phyloP scores from a whole-genome alignment of 92 coral and sea anemone species.

The Actinostola sp. region DNA sequence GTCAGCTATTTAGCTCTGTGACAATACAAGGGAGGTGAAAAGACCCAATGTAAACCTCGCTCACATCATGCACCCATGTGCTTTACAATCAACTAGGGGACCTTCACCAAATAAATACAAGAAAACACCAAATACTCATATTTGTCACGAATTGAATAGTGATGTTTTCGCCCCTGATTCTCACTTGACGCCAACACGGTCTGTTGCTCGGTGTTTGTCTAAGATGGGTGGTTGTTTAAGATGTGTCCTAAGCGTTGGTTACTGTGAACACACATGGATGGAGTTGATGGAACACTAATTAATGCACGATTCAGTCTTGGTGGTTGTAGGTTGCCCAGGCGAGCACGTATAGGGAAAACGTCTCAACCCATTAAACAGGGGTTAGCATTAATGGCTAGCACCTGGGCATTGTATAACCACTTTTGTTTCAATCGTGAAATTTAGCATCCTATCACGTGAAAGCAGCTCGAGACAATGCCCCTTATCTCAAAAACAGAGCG shows the following conservation, averaged over 20 bases:
- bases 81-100: constrained; percentile 13
- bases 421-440: constrained; percentile 78
- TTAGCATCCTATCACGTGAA: constrained; percentile 74
- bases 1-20: constrained; percentile 11
- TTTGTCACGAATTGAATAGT: background rate
- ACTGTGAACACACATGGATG: constrained; percentile 44
- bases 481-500: constrained; percentile 76
- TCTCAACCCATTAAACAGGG: constrained; percentile 80
- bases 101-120: constrained; percentile 7
- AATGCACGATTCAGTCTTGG: constrained; percentile 35
- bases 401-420: constrained; percentile 91
- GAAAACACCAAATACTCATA: background rate
- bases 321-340: constrained; percentile 82
- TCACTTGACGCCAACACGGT: constrained; percentile 1
- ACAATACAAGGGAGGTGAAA: constrained; percentile 22
- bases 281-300: constrained; percentile 20
- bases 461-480: constrained; percentile 63
- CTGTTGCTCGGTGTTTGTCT: constrained; percentile 8
- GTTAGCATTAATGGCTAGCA: constrained; percentile 84
- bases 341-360: constrained; percentile 67
- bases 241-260: background rate
- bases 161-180: background rate
- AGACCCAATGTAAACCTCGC: constrained; percentile 9
- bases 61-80: constrained; percentile 19
- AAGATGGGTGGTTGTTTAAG: constrained; percentile 1